These are phyloP conservation scores for Xenopus borealis DNA, from an alignment of 2,113 vertebrate genomes.

Conservation along the genomic window DNA sequence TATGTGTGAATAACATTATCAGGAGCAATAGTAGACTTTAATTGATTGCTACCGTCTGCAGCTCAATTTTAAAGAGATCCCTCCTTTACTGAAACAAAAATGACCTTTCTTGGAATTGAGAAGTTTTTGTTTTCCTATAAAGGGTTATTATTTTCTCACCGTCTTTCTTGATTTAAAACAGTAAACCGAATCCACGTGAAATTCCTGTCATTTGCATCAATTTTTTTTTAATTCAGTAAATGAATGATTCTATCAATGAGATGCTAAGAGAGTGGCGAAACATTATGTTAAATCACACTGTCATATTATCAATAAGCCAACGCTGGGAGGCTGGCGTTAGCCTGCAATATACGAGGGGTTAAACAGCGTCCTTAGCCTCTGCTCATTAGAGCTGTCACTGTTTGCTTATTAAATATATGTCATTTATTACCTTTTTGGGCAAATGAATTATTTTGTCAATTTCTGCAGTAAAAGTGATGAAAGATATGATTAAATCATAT, in stretches of 20 bases:
- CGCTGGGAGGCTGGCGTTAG: not conserved
- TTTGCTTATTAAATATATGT: conserved; percentile 44
- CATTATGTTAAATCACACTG: conserved; percentile 36
- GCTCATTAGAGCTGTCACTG: conserved; percentile 42
- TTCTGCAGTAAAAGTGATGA: conserved; percentile 42
- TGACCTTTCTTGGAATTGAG: too few species aligned
- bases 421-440: conserved; percentile 42
- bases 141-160: too few species aligned
- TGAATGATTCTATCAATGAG: conserved; percentile 31
- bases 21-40: too few species aligned
- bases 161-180: too few species aligned
- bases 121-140: too few species aligned
- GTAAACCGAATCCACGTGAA: too few species aligned
- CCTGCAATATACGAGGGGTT: conserved; percentile 29
- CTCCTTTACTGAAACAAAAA: too few species aligned
- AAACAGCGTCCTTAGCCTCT: conserved; percentile 32
- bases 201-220: not conserved
- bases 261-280: conserved; percentile 21
- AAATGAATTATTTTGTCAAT: conserved; percentile 46
- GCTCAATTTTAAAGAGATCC: too few species aligned
- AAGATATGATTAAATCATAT: conserved; percentile 38
- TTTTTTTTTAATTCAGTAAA: conserved; percentile 9
- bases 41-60: too few species aligned
- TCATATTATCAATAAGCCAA: conserved; percentile 28
- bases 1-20: too few species aligned